Percentiles rank a stretch among this genome's conserved stretches.
These are phyloP conservation scores for Bos indicus DNA, from an alignment of 2,113 vertebrate genomes.

Conservation along the genomic window DNA sequence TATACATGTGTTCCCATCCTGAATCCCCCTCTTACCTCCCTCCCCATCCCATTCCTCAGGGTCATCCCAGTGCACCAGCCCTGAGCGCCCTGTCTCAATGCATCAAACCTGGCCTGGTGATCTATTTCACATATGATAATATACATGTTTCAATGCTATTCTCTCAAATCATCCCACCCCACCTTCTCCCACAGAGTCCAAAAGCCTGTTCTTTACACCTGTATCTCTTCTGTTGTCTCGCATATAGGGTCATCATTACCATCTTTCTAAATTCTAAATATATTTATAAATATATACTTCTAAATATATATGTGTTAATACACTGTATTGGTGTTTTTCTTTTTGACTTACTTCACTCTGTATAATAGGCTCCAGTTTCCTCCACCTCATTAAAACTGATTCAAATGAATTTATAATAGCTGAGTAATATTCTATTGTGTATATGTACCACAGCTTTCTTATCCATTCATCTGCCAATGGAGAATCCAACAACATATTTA, in stretches of 20 bases:
- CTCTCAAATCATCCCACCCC: not conserved
- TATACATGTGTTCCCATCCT: not conserved
- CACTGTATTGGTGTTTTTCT: not conserved
- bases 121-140: not conserved
- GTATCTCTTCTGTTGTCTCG: accelerated
- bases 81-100: not conserved
- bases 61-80: not conserved
- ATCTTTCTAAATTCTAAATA: not conserved
- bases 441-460: not conserved
- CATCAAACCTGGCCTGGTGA: not conserved
- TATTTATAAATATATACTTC: not conserved
- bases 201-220: not conserved
- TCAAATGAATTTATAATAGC: not conserved
- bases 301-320: not conserved
- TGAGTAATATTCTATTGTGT: not conserved
- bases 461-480: not conserved
- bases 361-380: not conserved
- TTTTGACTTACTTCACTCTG: not conserved
- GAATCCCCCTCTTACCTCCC: not conserved
- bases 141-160: not conserved
- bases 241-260: not conserved
- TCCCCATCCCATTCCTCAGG: not conserved
- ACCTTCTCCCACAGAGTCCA: not conserved
- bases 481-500: not conserved
- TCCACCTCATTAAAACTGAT: not conserved